These are phyloP conservation scores for Ischnus inquisitorius DNA, from an alignment of 2,888 invertebrate species.

Conservation along the genomic window DNA sequence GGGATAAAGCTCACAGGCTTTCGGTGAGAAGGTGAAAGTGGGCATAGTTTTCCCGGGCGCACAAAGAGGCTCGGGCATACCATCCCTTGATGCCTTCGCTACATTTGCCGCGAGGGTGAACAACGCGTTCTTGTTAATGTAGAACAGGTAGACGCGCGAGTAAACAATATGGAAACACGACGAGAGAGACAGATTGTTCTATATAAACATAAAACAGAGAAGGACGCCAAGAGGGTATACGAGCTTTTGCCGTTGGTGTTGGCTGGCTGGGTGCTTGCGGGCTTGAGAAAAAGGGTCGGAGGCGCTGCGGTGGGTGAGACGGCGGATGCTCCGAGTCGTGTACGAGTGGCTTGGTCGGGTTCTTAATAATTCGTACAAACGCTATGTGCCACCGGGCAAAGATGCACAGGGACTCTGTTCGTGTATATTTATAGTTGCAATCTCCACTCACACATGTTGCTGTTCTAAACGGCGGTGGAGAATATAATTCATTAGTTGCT, in stretches of 20 bases:
- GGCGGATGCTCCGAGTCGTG: constrained; percentile 56
- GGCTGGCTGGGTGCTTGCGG: constrained; percentile 42
- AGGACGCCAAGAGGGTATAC: constrained; percentile 15
- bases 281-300: constrained; percentile 55
- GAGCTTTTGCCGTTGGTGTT: constrained; percentile 55
- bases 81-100: constrained; percentile 63
- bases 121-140: constrained; percentile 78
- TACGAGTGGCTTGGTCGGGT: constrained; percentile 79
- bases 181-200: constrained; percentile 27
- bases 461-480: background rate
- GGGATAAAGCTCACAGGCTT: constrained; percentile 59
- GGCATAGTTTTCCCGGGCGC: constrained; percentile 61
- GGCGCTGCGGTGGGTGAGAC: constrained; percentile 36
- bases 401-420: constrained; percentile 20
- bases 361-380: constrained; percentile 82
- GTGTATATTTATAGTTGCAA: constrained; percentile 24
- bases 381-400: constrained; percentile 58
- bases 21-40: constrained; percentile 55
- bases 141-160: constrained; percentile 72
- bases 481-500: background rate
- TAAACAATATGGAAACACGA: constrained; percentile 42
- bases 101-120: constrained; percentile 69
- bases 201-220: constrained; percentile 26
- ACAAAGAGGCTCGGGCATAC: constrained; percentile 70
- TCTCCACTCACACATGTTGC: background rate